Evolutionary conservation across 2,113 vertebrate species (phyloP).

Genomic region (Cranoglanis bouderius): DNA sequence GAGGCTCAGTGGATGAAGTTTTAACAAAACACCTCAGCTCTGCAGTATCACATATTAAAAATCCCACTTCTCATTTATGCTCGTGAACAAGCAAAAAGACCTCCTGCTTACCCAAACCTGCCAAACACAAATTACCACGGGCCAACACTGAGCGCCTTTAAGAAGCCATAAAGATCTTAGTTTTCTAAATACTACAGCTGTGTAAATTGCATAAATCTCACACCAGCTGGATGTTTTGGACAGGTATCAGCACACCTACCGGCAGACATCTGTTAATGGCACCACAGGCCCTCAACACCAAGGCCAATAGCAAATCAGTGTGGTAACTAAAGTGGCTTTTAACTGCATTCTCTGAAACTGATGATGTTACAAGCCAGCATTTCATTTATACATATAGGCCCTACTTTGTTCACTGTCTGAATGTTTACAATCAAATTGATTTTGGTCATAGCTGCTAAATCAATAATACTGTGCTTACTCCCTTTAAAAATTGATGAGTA

Average conservation of each 20-base stretch:
- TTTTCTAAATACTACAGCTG: not conserved
- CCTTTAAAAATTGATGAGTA: not conserved
- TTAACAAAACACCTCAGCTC: slow-evolving; percentile 24
- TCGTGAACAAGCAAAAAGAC: slow-evolving; percentile 16
- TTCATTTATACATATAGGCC: not conserved
- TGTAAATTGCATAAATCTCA: slow-evolving; percentile 16
- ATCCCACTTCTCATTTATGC: slow-evolving; percentile 28
- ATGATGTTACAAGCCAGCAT: not conserved
- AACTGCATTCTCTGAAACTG: not conserved
- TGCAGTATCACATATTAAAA: slow-evolving; percentile 29
- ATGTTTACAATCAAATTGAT: slow-evolving; percentile 11
- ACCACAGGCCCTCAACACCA: not conserved
- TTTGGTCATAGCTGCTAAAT: not conserved
- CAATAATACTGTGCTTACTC: not conserved
- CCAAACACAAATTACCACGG: slow-evolving; percentile 30
- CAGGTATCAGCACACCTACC: slow-evolving; percentile 29
- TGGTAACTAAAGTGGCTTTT: slow-evolving; percentile 9
- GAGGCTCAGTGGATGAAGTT: not conserved
- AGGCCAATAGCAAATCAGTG: not conserved
- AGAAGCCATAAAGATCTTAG: slow-evolving; percentile 17
- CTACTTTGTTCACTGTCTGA: not conserved
- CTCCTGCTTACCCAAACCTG: slow-evolving; percentile 24
- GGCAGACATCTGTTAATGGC: slow-evolving; percentile 28
- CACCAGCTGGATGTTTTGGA: slow-evolving; percentile 30
- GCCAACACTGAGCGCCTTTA: slow-evolving; percentile 10